Evolutionary conservation across 2,113 vertebrate genomes (phyloP).

Genomic region (Elgaria multicarinata): DNA sequence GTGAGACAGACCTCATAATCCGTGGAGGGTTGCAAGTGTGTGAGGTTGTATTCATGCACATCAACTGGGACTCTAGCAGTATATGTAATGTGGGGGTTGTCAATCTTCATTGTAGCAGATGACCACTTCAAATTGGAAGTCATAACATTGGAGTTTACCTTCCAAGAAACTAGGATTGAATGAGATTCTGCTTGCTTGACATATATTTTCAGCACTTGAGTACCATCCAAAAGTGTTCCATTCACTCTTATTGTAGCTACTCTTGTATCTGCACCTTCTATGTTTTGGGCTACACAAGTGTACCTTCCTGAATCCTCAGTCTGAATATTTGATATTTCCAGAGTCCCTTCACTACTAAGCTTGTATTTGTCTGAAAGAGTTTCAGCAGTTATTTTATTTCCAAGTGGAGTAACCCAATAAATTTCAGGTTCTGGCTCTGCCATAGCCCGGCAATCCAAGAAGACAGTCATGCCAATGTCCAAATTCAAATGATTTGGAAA

Average conservation of each 20-base stretch:
- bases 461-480: conserved; percentile 86
- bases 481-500: conserved; percentile 90
- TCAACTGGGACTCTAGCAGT: conserved; percentile 95
- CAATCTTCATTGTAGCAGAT: conserved; percentile 96
- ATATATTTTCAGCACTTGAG: conserved; percentile 93
- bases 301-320: conserved; percentile 93
- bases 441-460: conserved; percentile 94
- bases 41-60: conserved; percentile 97
- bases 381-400: conserved; percentile 89
- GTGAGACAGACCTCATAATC: conserved; percentile 97
- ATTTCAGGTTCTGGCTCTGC: conserved; percentile 96
- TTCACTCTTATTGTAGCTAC: conserved; percentile 92
- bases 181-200: conserved; percentile 93
- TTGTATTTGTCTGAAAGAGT: conserved; percentile 89
- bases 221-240: conserved; percentile 90
- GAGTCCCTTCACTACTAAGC: conserved; percentile 89
- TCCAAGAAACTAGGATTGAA: conserved; percentile 96
- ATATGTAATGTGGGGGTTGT: conserved; percentile 97
- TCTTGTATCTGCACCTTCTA: conserved; percentile 92
- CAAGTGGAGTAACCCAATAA: conserved; percentile 97
- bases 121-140: conserved; percentile 97
- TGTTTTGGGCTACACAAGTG: conserved; percentile 95
- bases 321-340: conserved; percentile 88
- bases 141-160: conserved; percentile 93
- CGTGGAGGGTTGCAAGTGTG: conserved; percentile 92